These are phyloP conservation scores for Timandra comae DNA, from an alignment of 2,888 invertebrate species.

Conservation along the genomic window DNA sequence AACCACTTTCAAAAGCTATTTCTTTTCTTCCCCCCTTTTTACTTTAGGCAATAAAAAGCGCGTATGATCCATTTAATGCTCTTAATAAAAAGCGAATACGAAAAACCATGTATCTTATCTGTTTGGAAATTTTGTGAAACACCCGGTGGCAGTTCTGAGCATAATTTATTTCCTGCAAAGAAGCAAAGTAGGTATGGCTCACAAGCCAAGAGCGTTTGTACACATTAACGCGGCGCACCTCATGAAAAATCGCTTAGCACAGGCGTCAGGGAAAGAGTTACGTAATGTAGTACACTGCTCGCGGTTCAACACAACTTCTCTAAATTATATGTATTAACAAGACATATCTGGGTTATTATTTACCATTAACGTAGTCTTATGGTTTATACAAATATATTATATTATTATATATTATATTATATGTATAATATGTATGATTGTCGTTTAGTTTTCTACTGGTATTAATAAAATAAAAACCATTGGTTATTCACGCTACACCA, in stretches of 20 bases:
- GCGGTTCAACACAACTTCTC: slow-evolving; percentile 27
- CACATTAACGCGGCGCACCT: slow-evolving; percentile 69
- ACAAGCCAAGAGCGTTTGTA: slow-evolving; percentile 66
- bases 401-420: too few species aligned
- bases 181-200: slow-evolving; percentile 61
- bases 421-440: too few species aligned
- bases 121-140: slow-evolving; percentile 49
- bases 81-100: slow-evolving; percentile 20
- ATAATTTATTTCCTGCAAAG: slow-evolving; percentile 71
- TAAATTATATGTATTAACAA: too few species aligned
- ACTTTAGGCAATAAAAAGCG: slow-evolving; percentile 16
- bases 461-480: too few species aligned
- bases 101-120: slow-evolving; percentile 40
- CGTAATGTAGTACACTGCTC: slow-evolving; percentile 32
- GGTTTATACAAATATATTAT: too few species aligned
- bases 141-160: slow-evolving; percentile 43
- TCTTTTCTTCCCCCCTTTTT: too few species aligned
- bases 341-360: too few species aligned
- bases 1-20: slow-evolving; percentile 3
- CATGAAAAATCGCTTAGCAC: slow-evolving; percentile 74
- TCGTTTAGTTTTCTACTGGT: too few species aligned
- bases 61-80: slow-evolving; percentile 16
- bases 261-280: slow-evolving; percentile 46
- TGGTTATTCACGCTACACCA: too few species aligned
- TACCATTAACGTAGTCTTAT: too few species aligned